Evolutionary conservation across 1,140 invertebrate genomes (phyloP).

Genomic region (Micrasema minimum): DNA sequence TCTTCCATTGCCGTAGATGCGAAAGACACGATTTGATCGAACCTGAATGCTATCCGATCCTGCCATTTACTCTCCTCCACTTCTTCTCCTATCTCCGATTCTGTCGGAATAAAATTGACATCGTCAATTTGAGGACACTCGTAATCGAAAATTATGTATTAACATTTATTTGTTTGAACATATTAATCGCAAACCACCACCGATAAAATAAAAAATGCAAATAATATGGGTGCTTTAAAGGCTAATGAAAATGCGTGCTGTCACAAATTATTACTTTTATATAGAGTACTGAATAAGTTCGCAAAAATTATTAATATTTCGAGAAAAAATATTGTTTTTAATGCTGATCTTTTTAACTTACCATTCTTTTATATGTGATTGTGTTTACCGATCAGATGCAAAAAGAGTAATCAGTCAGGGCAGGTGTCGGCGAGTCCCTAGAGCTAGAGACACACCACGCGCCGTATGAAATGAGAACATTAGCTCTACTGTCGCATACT

Average conservation of each 20-base stretch:
- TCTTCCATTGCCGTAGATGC: constrained; percentile 87
- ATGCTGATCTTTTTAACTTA: constrained; percentile 48
- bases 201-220: constrained; percentile 43
- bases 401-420: constrained; percentile 45
- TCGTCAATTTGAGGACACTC: constrained; percentile 6
- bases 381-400: constrained; percentile 47
- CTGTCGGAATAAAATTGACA: constrained; percentile 53
- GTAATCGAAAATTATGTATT: neutral
- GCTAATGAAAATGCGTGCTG: constrained; percentile 46
- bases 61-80: constrained; percentile 81
- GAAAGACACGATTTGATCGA: constrained; percentile 87
- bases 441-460: constrained; percentile 48
- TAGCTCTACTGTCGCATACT: neutral
- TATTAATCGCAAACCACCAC: constrained; percentile 44
- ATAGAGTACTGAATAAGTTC: constrained; percentile 35
- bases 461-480: constrained; percentile 42
- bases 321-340: constrained; percentile 17
- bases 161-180: constrained; percentile 27
- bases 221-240: constrained; percentile 46
- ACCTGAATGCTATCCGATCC: constrained; percentile 85
- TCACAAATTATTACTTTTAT: constrained; percentile 52
- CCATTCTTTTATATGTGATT: constrained; percentile 45
- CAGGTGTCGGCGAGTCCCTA: constrained; percentile 44
- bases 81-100: constrained; percentile 68
- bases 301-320: constrained; percentile 12